Percentiles rank a stretch among this genome's conserved stretches.
These are phyloP conservation scores for Cyclophora albipunctata DNA, from an alignment of 2,888 invertebrate species.

Conservation along the genomic window DNA sequence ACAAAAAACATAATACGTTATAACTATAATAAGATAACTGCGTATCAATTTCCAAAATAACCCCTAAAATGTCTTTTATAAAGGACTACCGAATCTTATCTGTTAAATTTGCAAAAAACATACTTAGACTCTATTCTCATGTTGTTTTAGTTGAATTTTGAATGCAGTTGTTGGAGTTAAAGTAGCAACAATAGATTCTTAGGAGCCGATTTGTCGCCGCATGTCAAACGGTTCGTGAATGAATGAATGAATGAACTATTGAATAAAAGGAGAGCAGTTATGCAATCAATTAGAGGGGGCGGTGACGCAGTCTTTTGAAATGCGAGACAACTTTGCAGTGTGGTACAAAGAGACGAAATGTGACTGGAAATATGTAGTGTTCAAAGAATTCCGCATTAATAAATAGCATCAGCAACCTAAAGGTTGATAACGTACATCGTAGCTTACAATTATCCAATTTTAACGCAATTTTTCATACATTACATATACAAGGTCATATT, in stretches of 20 bases:
- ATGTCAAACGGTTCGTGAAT: slow-evolving; percentile 51
- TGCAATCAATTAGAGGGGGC: slow-evolving; percentile 69
- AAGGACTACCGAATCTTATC: neutral
- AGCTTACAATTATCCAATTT: too few species aligned
- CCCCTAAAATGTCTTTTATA: slow-evolving; percentile 15
- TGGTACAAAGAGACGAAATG: slow-evolving; percentile 9
- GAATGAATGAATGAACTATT: slow-evolving; percentile 37
- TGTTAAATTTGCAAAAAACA: neutral
- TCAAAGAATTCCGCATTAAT: too few species aligned
- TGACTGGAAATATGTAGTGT: too few species aligned
- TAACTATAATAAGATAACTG: slow-evolving; percentile 55
- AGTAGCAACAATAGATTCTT: slow-evolving; percentile 28
- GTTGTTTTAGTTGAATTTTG: neutral
- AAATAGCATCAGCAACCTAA: too few species aligned
- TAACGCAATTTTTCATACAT: too few species aligned
- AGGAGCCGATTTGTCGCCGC: slow-evolving; percentile 63
- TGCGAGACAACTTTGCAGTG: slow-evolving; percentile 16
- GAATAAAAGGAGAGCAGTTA: slow-evolving; percentile 51
- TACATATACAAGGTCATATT: too few species aligned
- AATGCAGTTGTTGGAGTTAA: slow-evolving; percentile 2
- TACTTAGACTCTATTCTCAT: neutral
- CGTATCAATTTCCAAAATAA: slow-evolving; percentile 35
- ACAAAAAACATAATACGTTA: slow-evolving; percentile 41
- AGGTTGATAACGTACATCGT: too few species aligned
- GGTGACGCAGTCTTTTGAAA: slow-evolving; percentile 37